Evolutionary conservation across 1,140 invertebrate genomes (phyloP), one percentile per base, ranked within the genome.

Genomic region (Apolygus lucorum): DNA sequence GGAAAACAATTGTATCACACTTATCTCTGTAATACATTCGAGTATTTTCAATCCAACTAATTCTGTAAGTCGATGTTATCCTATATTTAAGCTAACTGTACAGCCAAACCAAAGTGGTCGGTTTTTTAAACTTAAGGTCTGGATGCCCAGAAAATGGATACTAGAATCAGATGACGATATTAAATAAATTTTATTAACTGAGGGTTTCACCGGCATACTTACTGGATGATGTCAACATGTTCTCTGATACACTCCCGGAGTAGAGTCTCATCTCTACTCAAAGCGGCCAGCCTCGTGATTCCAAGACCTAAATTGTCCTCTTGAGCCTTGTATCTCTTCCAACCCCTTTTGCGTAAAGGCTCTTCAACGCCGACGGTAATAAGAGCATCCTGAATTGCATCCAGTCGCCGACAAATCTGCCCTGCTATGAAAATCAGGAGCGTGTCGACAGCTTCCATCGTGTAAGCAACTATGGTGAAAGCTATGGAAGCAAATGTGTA

Each of bases 211-310:
- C 17, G 34, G 14, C 2, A n/a, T 59, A 25, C 22, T 69, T 25
- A 66, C 69, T 28, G 52, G 63, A 70, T 70, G 27, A 70, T 63
- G 63, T 70, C 64, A 24, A 70, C 69, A 24, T 70, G 69, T 67
- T 70, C 63, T 59, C 69, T 66, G 24, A 70, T 70, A 49, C 63
- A 65, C 54, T 70, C 69, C 28, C 63, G 66, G 14, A 70, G 27
- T 27, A 70, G 28, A 25, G 64, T 67, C 34, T 70, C 69, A 59
- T 70, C 69, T 28, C 69, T 1, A 29, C 27, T 29, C 49, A 70
- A 52, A 14, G 28, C 28, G 11, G 69, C 69, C 25, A 67, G 62
- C 28, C 28, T 66, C 2, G 42, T 24, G 4, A 70, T 67, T 8
- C 25, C 63, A 11, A 70, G 52, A 2, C 69, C 69, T 4, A 70